phyloP scores from a whole-genome alignment of 64 coral and sea anemone species.

The Pocillopora verrucosa region DNA sequence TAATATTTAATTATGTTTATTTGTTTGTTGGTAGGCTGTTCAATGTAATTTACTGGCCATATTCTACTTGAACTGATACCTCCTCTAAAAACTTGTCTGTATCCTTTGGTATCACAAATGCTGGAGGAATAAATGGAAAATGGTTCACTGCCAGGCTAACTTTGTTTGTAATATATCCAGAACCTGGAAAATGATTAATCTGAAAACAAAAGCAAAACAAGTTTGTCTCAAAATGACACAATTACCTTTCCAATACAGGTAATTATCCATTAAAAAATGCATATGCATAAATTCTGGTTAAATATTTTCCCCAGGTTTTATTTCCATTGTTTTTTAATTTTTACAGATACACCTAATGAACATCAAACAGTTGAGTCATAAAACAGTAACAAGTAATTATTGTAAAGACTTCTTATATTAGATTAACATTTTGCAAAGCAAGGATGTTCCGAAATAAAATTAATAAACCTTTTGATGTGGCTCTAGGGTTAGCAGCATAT shows the following conservation, averaged over 20 bases:
- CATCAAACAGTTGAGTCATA: too few species aligned
- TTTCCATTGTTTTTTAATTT: too few species aligned
- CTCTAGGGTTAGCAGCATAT: slow-evolving; percentile 45
- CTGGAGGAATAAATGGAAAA: slow-evolving; percentile 86
- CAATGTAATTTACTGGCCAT: too few species aligned
- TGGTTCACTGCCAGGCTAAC: slow-evolving; percentile 81
- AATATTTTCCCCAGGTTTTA: too few species aligned
- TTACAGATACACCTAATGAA: too few species aligned
- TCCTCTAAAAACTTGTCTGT: slow-evolving; percentile 78
- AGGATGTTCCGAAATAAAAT: neutral
- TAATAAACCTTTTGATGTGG: slow-evolving; percentile 84
- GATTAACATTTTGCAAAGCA: too few species aligned
- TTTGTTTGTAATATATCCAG: slow-evolving; percentile 95
- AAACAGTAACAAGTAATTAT: too few species aligned
- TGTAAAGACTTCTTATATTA: too few species aligned
- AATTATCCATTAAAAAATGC: too few species aligned
- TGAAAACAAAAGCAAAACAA: slow-evolving; percentile 33
- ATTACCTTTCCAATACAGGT: neutral
- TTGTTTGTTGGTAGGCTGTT: too few species aligned
- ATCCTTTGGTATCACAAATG: slow-evolving; percentile 88
- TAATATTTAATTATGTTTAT: too few species aligned
- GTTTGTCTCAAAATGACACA: slow-evolving; percentile 11
- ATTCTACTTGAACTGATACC: slow-evolving; percentile 10
- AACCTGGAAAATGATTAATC: slow-evolving; percentile 99
- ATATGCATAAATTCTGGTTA: too few species aligned